Conservation (phyloP, 2,888 invertebrate species). For the Desoria tigrina region DNA sequence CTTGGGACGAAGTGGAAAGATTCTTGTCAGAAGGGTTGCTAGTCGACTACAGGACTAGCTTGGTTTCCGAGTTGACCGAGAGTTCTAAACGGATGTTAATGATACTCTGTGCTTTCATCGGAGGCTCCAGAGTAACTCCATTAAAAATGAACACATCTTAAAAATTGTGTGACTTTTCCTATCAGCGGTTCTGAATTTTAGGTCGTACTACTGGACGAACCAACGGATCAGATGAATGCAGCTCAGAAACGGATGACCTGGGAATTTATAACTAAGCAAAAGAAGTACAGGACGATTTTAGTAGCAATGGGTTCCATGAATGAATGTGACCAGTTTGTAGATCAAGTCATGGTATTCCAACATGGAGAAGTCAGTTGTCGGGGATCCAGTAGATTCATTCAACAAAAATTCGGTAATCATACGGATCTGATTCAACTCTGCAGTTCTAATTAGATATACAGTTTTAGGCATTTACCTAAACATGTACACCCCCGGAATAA, state of each 20-base stretch:
- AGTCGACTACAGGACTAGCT: slow-evolving; percentile 25
- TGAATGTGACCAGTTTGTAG: slow-evolving; percentile 27
- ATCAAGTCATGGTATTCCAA: slow-evolving; percentile 25
- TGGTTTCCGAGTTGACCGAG: slow-evolving; percentile 24
- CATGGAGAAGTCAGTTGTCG: slow-evolving; percentile 30
- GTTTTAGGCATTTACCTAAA: too few relatives aligned
- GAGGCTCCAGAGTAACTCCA: slow-evolving; percentile 33
- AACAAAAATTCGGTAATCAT: slow-evolving; percentile 32
- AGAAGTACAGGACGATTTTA: slow-evolving; percentile 34
- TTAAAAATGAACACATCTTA: slow-evolving; percentile 8
- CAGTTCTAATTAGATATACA: too few relatives aligned
- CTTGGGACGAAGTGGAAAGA: slow-evolving; percentile 38
- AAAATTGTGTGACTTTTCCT: neutral
- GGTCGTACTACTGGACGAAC: slow-evolving; percentile 38
- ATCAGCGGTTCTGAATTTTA: slow-evolving; percentile 7
- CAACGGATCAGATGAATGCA: slow-evolving; percentile 27
- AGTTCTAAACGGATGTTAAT: slow-evolving; percentile 32
- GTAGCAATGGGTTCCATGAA: slow-evolving; percentile 31
- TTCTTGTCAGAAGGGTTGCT: slow-evolving; percentile 29
- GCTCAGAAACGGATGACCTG: slow-evolving; percentile 31
- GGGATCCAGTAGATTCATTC: slow-evolving; percentile 34
- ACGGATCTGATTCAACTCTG: neutral
- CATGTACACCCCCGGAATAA: too few relatives aligned
- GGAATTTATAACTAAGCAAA: slow-evolving; percentile 33
- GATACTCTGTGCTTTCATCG: slow-evolving; percentile 37